A percentile compares a stretch with the other conserved stretches of the same genome.
Conservation (phyloP, 1,140 invertebrate species). For the Diuraphis noxia region DNA sequence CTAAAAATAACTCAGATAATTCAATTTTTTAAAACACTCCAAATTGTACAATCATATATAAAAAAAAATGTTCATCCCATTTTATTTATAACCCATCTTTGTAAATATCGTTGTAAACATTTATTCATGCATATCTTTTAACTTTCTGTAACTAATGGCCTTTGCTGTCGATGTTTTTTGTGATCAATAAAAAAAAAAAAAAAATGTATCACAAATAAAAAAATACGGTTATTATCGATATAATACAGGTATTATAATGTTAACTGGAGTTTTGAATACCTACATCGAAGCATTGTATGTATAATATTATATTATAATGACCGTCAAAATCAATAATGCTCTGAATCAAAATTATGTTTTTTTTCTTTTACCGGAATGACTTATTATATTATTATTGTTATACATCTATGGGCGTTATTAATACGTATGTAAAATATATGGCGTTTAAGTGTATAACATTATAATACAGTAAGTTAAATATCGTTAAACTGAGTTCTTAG, state of each 20-base stretch:
- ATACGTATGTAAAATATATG: not conserved
- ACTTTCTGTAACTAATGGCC: too few species aligned
- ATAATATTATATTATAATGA: not conserved
- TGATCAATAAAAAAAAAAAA: too few species aligned
- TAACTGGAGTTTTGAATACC: not conserved
- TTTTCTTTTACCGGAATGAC: not conserved
- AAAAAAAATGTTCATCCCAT: too few species aligned
- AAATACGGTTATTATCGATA: not conserved
- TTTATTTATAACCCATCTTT: too few species aligned
- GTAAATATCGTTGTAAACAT: too few species aligned
- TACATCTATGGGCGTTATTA: not conserved
- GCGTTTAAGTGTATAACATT: not conserved
- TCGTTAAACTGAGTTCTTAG: not conserved
- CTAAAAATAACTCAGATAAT: too few species aligned
- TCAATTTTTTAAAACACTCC: too few species aligned
- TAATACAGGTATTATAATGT: slow-evolving; percentile 3
- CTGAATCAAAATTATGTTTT: not conserved
- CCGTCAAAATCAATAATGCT: slow-evolving; percentile 27
- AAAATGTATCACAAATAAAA: not conserved
- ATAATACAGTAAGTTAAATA: not conserved
- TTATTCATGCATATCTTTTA: too few species aligned
- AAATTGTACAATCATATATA: too few species aligned
- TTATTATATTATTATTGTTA: not conserved
- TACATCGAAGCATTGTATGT: not conserved
- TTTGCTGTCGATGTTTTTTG: too few species aligned